Evolutionary conservation across 1,140 invertebrate genomes (phyloP), one percentile per base, ranked within the genome.

Genomic region (Calosoma granatense): DNA sequence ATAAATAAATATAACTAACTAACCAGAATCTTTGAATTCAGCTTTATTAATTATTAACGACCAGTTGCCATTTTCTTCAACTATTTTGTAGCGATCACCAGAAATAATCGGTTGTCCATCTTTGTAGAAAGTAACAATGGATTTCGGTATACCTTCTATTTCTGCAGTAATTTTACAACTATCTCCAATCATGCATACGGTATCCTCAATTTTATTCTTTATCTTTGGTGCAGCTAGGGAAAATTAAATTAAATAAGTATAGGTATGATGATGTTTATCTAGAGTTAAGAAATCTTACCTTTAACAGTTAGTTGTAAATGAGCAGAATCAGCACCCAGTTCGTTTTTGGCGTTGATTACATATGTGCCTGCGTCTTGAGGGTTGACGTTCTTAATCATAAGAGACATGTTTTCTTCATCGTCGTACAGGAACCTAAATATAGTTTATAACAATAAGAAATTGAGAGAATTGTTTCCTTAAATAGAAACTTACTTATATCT

Each of bases 351-450:
- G 20, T 78, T 79, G 26, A 94, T 84, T 14, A 82, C 84, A 70
- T 97, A 97, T 53, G 82, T 79, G 20, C 94, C 94, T 41, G 86
- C 87, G 71, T 97, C 93, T 53, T 86, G 80, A 1, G 80, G 76
- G 1, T 80, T 81, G 1, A 94, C 86, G 66, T 89, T 88, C 74
- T 96, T 97, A 43, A 97, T 94, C 0, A 95, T 84, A 1, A 96
- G 73, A 0, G 91, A 89, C 71, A 93, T 85, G 41, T 78, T 88
- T 71, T 97, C 93, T 59, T 94, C 91, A 68, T 97, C 93, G 68
- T 95, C 94, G 75, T 92, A 93, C 1, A 98, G 75, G 62, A 94
- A 85, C 62, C 80, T 78, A 56, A 22, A 56, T 20, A 62, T 56
- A 30, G n/a, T 1, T 15, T 51, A 15, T 51, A n/a, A 41, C 41